Evolutionary conservation across 1,140 invertebrate species (phyloP), one percentile per base, ranked within the genome.

Genomic region (Euwallacea fornicatus): DNA sequence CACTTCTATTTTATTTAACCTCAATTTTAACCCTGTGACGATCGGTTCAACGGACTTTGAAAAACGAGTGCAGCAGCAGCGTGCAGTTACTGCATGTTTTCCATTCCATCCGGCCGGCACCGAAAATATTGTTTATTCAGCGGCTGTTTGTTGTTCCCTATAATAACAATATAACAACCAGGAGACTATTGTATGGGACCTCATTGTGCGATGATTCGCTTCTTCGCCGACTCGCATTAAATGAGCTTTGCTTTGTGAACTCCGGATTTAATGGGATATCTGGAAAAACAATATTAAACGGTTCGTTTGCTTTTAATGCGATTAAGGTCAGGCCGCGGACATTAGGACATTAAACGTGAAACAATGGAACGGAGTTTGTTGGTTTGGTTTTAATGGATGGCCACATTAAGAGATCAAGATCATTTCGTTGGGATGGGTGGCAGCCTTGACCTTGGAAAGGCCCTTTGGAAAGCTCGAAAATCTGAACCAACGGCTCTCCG

Each of bases 81-180:
- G 10, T 16, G 13, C 21, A 58, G 55, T 33, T 16, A 15, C 9
- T 61, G 33, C 21, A 43, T 61, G 9, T 61, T 61, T 61, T 61
- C 59, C 7, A 7, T 56, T 21, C 16, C 21, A 33, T 15, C 33
- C 59, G 15, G n/a, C 33, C 59, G 59, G 11, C 43, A 46, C 61
- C 11, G 13, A 66, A 66, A 56, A 66, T 66, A 66, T 66, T 58
- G 55, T 66, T 66, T 66, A 58, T 56, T 58, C 55, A 66, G 53
- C 54, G 42, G 55, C 44, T 58, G 63, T 65, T n/a, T 64, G 62
- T 65, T 65, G 47, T 65, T 65, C 47, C 63, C 42, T 43, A 58
- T 66, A 66, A 43, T 58, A 66, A 66, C 65, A 56, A 66, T 44
- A 56, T 56, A 56, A 44, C 53, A 46, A 65, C 21, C 62, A 50